Percentiles rank a stretch among this genome's conserved stretches.
These are phyloP conservation scores for Brachionus manjavacas DNA, from an alignment of 1,140 invertebrate species.

Conservation along the genomic window DNA sequence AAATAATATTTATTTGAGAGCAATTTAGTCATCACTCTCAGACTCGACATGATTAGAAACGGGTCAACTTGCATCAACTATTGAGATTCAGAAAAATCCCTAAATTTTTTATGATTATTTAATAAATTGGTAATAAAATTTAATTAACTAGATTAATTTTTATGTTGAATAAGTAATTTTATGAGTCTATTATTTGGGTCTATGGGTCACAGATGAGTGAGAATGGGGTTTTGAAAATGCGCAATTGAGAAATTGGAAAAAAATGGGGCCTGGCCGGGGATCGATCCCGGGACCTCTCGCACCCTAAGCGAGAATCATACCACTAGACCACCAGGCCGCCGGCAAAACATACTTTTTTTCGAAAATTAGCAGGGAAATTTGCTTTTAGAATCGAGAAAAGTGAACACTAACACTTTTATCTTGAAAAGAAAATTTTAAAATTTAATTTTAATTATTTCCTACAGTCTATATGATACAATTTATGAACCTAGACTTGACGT, in stretches of 20 bases:
- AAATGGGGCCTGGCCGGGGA: slow-evolving; percentile 33
- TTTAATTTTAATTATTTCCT: too few relatives aligned
- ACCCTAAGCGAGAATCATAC: slow-evolving; percentile 38
- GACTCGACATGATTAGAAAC: background rate
- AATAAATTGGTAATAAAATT: background rate
- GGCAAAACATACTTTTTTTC: background rate
- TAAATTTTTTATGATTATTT: background rate
- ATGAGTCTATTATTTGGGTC: background rate
- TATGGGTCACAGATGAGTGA: background rate
- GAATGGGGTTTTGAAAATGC: background rate
- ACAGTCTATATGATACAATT: too few relatives aligned
- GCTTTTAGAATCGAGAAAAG: too few relatives aligned
- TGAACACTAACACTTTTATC: too few relatives aligned
- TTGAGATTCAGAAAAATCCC: background rate
- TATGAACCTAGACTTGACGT: too few relatives aligned
- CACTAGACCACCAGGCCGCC: slow-evolving; percentile 37
- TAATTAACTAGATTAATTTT: background rate
- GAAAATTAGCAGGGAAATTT: too few relatives aligned
- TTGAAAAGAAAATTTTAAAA: too few relatives aligned
- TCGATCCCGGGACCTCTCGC: slow-evolving; percentile 34
- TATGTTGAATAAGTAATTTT: background rate
- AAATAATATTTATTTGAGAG: too few relatives aligned
- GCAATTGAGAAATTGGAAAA: background rate
- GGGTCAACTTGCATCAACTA: background rate
- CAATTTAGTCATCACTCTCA: too few relatives aligned